Evolutionary conservation across 2,888 invertebrate species (phyloP).

Genomic region (Andricus curvator): DNA sequence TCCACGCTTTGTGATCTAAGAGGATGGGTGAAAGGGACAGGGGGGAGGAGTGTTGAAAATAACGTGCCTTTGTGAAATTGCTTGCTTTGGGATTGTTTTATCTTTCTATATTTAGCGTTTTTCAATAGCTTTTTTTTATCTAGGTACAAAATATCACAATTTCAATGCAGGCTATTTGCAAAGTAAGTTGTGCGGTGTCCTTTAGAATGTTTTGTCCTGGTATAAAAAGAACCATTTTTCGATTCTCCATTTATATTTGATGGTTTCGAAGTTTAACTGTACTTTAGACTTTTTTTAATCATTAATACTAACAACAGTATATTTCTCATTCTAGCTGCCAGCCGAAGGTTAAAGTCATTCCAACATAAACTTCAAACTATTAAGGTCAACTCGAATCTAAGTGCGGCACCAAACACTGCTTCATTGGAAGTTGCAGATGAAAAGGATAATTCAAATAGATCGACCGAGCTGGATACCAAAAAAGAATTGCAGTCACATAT

Average conservation of each 20-base stretch:
- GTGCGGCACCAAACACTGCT: neutral
- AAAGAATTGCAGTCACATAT: neutral
- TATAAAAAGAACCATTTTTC: too few species aligned
- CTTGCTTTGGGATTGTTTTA: too few species aligned
- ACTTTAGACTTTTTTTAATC: neutral
- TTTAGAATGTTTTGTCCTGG: too few species aligned
- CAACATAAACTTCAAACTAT: slow-evolving; percentile 64
- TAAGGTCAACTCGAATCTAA: slow-evolving; percentile 37
- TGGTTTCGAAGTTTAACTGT: neutral
- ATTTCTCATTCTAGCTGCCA: slow-evolving; percentile 62
- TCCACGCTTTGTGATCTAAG: too few species aligned
- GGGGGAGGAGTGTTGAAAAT: too few species aligned
- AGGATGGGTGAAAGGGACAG: too few species aligned
- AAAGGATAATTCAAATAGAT: slow-evolving; percentile 40
- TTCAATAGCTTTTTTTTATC: too few species aligned
- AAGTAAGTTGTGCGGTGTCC: too few species aligned
- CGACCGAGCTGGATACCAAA: neutral
- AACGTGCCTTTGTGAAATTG: too few species aligned
- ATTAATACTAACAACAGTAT: neutral
- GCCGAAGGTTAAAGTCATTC: slow-evolving; percentile 66
- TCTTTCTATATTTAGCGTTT: too few species aligned
- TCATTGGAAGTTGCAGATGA: slow-evolving; percentile 37
- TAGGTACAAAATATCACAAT: too few species aligned
- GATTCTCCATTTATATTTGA: neutral
- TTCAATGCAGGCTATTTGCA: too few species aligned